Evolutionary conservation across 2,888 invertebrate species (phyloP).

Genomic region (Cephus rjabovi): DNA sequence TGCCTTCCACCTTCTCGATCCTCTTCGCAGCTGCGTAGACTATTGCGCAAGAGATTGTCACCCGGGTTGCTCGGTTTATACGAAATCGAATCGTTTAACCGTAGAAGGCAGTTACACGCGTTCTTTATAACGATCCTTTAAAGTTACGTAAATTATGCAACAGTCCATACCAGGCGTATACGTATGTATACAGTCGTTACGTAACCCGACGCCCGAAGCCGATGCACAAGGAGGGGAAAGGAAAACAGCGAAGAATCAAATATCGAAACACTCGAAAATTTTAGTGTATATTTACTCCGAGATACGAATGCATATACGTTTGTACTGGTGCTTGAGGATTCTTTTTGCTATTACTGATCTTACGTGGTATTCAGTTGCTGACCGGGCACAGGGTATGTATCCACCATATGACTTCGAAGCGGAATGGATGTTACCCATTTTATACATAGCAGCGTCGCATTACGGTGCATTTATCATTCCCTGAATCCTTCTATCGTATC

Average conservation of each 20-base stretch:
- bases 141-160: constrained; percentile 40
- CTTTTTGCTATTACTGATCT: not conserved
- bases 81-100: constrained; percentile 1
- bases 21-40: not conserved
- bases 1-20: not conserved
- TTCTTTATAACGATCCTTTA: constrained; percentile 21
- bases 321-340: not conserved
- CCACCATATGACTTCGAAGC: not conserved
- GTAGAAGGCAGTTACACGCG: constrained; percentile 12
- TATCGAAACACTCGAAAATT: not conserved
- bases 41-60: not conserved
- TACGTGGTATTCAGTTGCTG: not conserved
- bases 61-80: not conserved
- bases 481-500: not conserved
- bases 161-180: constrained; percentile 6
- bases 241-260: not conserved
- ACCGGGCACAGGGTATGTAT: not conserved
- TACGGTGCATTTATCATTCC: not conserved
- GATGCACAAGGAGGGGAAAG: not conserved
- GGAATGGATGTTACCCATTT: not conserved
- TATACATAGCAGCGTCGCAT: not conserved
- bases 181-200: not conserved
- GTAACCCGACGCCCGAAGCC: not conserved
- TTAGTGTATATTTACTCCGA: not conserved
- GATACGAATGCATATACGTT: not conserved